A percentile compares a stretch with the other conserved stretches of the same genome.
Evolutionary conservation across 2,113 vertebrate genomes (phyloP).

Genomic region (Perognathus longimembris): DNA sequence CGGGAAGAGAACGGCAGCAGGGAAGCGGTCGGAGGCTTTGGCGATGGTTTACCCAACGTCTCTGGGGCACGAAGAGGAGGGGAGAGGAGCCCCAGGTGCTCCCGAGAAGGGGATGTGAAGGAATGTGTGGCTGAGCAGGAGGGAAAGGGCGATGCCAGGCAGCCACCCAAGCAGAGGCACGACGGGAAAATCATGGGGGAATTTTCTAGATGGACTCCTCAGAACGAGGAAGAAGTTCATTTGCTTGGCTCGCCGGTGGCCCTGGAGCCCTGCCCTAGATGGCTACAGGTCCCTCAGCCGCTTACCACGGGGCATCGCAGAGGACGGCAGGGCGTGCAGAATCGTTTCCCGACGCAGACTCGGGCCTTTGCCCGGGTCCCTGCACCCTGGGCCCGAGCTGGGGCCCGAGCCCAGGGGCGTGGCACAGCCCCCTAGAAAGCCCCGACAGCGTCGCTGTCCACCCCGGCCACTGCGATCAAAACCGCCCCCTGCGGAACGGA

Average conservation of each 20-base stretch:
- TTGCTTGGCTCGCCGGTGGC: not conserved
- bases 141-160: not conserved
- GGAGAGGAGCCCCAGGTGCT: rapidly evolving
- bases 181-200: not conserved
- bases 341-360: too few relatives aligned
- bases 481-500: not conserved
- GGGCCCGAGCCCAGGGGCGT: too few relatives aligned
- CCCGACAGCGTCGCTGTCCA: not conserved
- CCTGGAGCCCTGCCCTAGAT: rapidly evolving
- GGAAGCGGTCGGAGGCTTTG: not conserved
- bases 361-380: too few relatives aligned
- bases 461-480: not conserved
- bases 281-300: not conserved
- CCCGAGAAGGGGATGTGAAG: not conserved
- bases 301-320: not conserved
- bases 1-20: not conserved
- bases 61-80: not conserved
- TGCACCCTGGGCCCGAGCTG: too few relatives aligned
- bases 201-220: not conserved
- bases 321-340: not conserved
- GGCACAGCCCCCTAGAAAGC: not conserved
- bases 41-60: not conserved
- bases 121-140: not conserved
- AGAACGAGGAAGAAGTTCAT: not conserved
- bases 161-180: not conserved